Base-by-base conservation (phyloP, 35 echinoderm and acorn worm genomes). In the Amphiura filiformis region DNA sequence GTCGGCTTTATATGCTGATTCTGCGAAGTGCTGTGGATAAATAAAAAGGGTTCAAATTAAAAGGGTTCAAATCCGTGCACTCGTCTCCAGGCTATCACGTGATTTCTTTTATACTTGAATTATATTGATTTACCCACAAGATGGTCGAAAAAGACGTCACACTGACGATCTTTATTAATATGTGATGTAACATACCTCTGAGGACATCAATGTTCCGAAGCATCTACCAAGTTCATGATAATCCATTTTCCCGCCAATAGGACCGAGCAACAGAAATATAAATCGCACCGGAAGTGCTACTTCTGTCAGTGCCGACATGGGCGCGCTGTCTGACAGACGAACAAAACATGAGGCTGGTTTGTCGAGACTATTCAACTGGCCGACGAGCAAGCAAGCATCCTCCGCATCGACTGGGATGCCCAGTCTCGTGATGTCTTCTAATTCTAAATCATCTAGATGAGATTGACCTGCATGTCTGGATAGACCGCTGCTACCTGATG, bases 171-270 rank as follows among this genome's bases (percentile, higher is more conserved):
- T n/a, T n/a, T n/a, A n/a, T n/a, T n/a, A n/a, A n/a, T n/a, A n/a
- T n/a, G n/a, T n/a, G n/a, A n/a, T n/a, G n/a, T n/a, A n/a, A 13
- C 80, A 39, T 87, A 94, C 96, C 90, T 99, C 96, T 76, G 92
- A 92, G 22, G 96, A 94, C 96, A 99, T 99, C 1, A 99, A 90
- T 0, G 96, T 99, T 31, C 93, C 94, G 39, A 99, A 92, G 56
- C 92, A 94, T 56, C 96, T 78, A 32, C 96, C 96, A 38, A 99
- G 91, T 78, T 99, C 96, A 44, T 92, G 84, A 56, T 99, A 99
- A 57, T 99, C 93, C 61, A 99, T 84, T 0, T 87, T 85, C 20
- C 37, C 44, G 4, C 65, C 40, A 39, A 76, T 83, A 0, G 96
- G 96, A 23, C 93, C 96, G 18, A 99, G 84, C 87, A 99, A 57